A percentile compares a stretch with the other conserved stretches of the same genome.
Conservation (phyloP, 2,797 vertebrate genomes). For the Corythornis leucogaster region DNA sequence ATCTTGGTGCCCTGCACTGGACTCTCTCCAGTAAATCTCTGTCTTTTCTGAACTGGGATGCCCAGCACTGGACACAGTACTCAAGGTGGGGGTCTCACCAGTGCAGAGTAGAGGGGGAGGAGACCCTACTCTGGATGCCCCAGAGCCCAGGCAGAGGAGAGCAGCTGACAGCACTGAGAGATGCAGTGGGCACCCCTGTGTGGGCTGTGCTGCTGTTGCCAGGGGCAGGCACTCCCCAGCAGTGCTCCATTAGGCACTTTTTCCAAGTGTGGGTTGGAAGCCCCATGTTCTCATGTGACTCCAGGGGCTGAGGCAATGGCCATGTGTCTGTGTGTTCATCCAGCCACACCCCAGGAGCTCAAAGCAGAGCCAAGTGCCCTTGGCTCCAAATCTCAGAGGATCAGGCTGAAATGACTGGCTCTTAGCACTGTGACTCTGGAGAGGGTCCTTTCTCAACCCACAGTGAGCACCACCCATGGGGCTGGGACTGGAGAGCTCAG, state of each 20-base stretch:
- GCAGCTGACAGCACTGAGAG: rapidly evolving
- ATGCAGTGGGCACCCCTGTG: not conserved
- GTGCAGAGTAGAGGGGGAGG: too few species aligned
- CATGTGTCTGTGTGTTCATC: not conserved
- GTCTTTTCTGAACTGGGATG: too few species aligned
- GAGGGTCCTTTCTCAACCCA: rapidly evolving
- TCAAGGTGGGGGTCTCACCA: too few species aligned
- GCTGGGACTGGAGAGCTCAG: not conserved
- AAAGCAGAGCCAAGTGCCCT: not conserved
- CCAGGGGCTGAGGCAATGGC: slow-evolving; percentile 28
- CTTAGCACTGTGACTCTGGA: rapidly evolving
- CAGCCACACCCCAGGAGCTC: not conserved
- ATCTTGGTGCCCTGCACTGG: too few species aligned
- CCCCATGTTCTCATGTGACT: not conserved
- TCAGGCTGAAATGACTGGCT: not conserved
- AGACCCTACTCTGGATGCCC: too few species aligned
- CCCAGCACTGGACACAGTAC: too few species aligned
- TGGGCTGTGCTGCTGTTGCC: rapidly evolving
- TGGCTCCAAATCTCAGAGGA: not conserved
- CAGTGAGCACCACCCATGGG: rapidly evolving
- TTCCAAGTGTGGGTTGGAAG: not conserved
- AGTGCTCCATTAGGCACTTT: not conserved
- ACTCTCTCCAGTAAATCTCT: too few species aligned
- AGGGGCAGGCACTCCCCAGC: not conserved
- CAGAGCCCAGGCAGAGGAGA: not conserved